Conservation (phyloP, 2,888 invertebrate species). For the Coenonympha arcania region DNA sequence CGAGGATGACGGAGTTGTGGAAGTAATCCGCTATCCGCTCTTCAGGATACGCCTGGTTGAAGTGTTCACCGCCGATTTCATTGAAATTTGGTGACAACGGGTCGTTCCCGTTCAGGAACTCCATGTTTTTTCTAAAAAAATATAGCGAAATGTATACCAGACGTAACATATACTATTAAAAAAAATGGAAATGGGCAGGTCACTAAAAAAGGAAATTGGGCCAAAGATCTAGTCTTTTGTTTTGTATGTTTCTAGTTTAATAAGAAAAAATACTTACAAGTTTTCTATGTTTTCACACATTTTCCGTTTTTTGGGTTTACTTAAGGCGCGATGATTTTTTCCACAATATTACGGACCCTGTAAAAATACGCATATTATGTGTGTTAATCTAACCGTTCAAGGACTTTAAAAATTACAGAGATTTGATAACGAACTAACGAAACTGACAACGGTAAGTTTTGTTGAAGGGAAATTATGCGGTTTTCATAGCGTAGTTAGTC, state of each 20-base stretch:
- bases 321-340: conserved; percentile 31
- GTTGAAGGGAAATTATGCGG: too few species aligned
- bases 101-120: conserved; percentile 56
- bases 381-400: too few species aligned
- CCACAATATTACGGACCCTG: conserved; percentile 42
- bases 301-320: conserved; percentile 35
- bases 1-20: conserved; percentile 66
- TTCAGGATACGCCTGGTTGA: conserved; percentile 31
- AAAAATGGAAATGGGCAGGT: too few species aligned
- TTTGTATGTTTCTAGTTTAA: too few species aligned
- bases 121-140: conserved; percentile 44
- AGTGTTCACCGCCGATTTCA: conserved; percentile 22
- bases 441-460: too few species aligned
- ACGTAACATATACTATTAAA: too few species aligned
- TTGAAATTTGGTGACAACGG: conserved; percentile 46
- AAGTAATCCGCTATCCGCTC: conserved; percentile 68
- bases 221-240: too few species aligned
- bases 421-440: too few species aligned
- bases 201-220: too few species aligned
- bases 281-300: conserved; percentile 40
- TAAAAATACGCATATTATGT: conserved; percentile 33
- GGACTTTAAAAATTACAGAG: too few species aligned
- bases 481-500: too few species aligned
- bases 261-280: conserved; percentile 46
- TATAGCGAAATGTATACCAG: too few species aligned